Evolutionary conservation across 2,797 vertebrate genomes (phyloP), one percentile per base, ranked within the genome.

Genomic region (Kryptopterus vitreolus): DNA sequence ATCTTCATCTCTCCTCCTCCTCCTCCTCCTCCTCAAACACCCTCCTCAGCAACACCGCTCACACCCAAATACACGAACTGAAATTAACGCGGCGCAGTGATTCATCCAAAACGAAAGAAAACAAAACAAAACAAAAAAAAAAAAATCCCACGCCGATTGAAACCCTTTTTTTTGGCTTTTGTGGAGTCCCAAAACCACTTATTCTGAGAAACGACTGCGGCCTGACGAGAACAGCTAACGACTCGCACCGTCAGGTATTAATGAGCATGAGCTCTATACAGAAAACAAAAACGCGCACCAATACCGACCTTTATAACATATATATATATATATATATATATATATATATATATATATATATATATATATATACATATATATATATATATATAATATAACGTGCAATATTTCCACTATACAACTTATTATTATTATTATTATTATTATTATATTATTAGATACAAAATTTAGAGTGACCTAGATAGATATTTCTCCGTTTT

Each of bases 171-270:
- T 65, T 74, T 82, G 73, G 83, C 77, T 87, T 92, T 91, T 89
- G 89, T 88, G 89, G 92, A 85, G 88, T 87, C 87, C 83, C 80
- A 82, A 90, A 92, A 91, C 90, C 91, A 89, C 89, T 93, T 65
- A 26, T 93, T 93, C 93, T 87, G 91, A 92, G 93, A 94, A 93
- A 88, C 83, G 88, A 87, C 85, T 82, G 68, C 78, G 63, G 74
- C 12, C 74, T 85, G 83, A 68, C 76, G 86, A 83, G 93, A 91
- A 92, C 88, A 66, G 90, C 91, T 92, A 94, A 84, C 71, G 75
- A 83, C 82, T 66, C 13, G 61, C 35, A 50, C 59, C 57, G 59
- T 62, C 38, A 62, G 7, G 46, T 31, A 65, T 26, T 20, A 53
- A 46, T 46, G 15, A 11, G 57, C 35, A 38, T 13, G 24, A 53